Evolutionary conservation across 2,797 vertebrate genomes (phyloP), one percentile per base, ranked within the genome.

Genomic region (Discoglossus pictus): DNA sequence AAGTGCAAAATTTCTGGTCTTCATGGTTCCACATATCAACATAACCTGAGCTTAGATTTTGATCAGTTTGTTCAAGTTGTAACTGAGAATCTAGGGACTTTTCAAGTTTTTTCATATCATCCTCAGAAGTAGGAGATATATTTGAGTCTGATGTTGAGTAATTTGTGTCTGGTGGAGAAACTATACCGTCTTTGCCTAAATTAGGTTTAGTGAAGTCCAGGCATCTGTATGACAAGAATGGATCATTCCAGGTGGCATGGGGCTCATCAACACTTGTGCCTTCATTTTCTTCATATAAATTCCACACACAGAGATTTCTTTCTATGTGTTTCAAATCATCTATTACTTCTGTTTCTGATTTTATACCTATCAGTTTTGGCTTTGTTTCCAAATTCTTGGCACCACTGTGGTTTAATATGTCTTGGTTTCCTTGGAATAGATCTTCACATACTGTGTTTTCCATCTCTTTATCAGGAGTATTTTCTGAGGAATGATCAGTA

Each of bases 101-200:
- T 34, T 77, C 80, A 6, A 50, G 56, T 74, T 86, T 85, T 74
- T 74, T 83, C 46, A 86, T 83, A 0, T 88, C 83, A 74, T 77
- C 84, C 48, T 74, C 71, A 52, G 69, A 85, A 1, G 83, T 85
- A 40, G 88, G 88, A 16, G 88, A 91, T 17, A 84, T 10, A 11
- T 84, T 85, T 13, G 89, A 90, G 50, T 91, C 89, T 71, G 88
- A 89, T 0, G 87, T 90, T 64, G 89, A 89, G 50, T 91, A 90
- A 75, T 88, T 87, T 60, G 88, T 90, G 31, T 89, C 87, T 72
- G 84, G 84, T 46, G 87, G 84, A 52, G 89, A 91, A 71, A 87
- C 74, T 75, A 79, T 69, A 0, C 79, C 74, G 51, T 85, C 87
- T 66, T 86, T 86, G 1, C 35, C 76, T 42, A 73, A 5, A 24